phyloP scores from a whole-genome alignment of 2,113 vertebrate species.

The Asarcornis scutulata region DNA sequence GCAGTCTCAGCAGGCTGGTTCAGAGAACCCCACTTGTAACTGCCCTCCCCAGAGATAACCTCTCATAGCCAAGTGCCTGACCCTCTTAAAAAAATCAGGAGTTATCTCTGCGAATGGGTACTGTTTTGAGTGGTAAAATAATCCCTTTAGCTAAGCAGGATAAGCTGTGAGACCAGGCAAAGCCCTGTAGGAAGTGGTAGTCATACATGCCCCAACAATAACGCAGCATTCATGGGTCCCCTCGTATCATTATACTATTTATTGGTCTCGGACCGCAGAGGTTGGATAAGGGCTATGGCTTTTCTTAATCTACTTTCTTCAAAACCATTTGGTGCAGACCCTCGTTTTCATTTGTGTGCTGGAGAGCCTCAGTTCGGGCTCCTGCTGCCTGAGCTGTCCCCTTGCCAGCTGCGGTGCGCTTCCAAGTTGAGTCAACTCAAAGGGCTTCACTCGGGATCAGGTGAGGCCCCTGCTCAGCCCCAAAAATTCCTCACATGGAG shows the following conservation, averaged over 20 bases:
- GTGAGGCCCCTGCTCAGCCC: background rate
- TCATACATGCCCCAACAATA: background rate
- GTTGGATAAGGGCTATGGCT: background rate
- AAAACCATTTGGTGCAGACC: background rate
- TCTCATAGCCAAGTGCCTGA: background rate
- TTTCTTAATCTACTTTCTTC: background rate
- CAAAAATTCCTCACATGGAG: background rate
- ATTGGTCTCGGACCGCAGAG: background rate
- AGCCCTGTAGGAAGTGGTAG: background rate
- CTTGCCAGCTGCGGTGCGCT: background rate
- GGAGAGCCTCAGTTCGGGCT: background rate
- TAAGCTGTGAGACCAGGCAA: background rate
- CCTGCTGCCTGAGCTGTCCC: background rate
- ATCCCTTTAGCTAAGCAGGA: background rate
- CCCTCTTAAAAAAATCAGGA: slow-evolving; percentile 11
- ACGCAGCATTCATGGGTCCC: background rate
- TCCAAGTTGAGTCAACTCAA: background rate
- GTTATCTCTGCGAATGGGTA: background rate
- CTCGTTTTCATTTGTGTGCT: background rate
- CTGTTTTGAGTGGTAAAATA: background rate
- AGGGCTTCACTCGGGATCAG: background rate
- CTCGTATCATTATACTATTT: background rate
- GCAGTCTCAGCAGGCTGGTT: background rate
- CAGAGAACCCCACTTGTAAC: background rate
- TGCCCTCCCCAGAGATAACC: slow-evolving; percentile 13